phyloP scores from a whole-genome alignment of 1,140 invertebrate genomes.

The Papilio machaon region DNA sequence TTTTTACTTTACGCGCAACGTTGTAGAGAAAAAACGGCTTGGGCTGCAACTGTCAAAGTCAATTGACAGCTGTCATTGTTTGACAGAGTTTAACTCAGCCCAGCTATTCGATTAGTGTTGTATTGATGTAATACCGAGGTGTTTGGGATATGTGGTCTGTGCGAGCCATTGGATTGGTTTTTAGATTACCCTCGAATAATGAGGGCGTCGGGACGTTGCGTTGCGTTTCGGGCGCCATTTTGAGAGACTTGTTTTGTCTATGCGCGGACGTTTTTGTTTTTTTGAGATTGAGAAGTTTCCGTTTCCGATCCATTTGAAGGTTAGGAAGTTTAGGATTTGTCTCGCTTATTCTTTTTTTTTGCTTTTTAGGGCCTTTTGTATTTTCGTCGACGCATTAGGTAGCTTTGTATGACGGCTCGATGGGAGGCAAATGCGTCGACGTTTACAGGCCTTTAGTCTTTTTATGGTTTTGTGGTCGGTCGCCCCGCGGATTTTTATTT shows the following conservation, averaged over 20 bases:
- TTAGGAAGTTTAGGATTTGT: slow-evolving; percentile 54
- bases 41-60: slow-evolving; percentile 11
- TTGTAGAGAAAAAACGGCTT: not conserved
- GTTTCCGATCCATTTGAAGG: slow-evolving; percentile 46
- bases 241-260: slow-evolving; percentile 39
- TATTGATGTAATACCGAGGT: slow-evolving; percentile 57
- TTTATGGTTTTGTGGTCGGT: slow-evolving; percentile 39
- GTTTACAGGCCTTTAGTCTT: slow-evolving; percentile 37
- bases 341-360: slow-evolving; percentile 45
- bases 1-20: slow-evolving; percentile 75
- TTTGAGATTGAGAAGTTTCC: slow-evolving; percentile 42
- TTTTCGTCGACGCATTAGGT: slow-evolving; percentile 38
- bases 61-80: not conserved
- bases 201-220: slow-evolving; percentile 38
- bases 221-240: slow-evolving; percentile 28
- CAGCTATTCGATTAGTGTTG: not conserved
- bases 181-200: slow-evolving; percentile 49
- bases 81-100: not conserved
- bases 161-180: slow-evolving; percentile 54
- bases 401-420: slow-evolving; percentile 31
- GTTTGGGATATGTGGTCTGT: slow-evolving; percentile 77
- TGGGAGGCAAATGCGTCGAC: slow-evolving; percentile 20
- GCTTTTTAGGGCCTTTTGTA: slow-evolving; percentile 39
- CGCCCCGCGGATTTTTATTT: slow-evolving; percentile 45
- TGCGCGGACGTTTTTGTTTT: slow-evolving; percentile 40